These are phyloP conservation scores for Andinoacara biseriatus DNA, from an alignment of 2,113 vertebrate species.

Conservation along the genomic window DNA sequence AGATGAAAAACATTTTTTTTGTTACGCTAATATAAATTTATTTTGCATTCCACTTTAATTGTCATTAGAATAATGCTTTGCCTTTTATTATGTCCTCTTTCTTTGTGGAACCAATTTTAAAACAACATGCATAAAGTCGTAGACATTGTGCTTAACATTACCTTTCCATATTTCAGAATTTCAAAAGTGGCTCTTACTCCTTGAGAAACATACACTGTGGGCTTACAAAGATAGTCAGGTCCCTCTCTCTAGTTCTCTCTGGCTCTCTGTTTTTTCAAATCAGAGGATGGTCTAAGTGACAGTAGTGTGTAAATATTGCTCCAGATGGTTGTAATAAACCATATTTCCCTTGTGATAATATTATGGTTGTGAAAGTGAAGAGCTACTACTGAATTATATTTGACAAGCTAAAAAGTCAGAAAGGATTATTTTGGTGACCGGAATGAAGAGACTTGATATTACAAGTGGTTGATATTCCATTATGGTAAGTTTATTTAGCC, in stretches of 20 bases:
- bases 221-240: not conserved
- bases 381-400: constrained; percentile 19
- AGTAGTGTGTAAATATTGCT: constrained; percentile 14
- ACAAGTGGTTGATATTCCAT: too few relatives aligned
- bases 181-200: not conserved
- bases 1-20: not conserved
- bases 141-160: too few relatives aligned
- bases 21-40: not conserved
- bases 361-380: constrained; percentile 1
- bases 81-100: not conserved
- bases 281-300: not conserved
- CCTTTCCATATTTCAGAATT: not conserved
- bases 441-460: not conserved
- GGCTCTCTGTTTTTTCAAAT: not conserved
- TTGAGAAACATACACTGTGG: not conserved
- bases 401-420: not conserved
- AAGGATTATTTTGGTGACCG: not conserved
- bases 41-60: not conserved
- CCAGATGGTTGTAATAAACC: constrained; percentile 19
- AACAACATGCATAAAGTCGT: not conserved
- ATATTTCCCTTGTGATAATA: constrained; percentile 6
- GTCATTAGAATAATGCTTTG: not conserved
- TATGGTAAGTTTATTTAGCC: not conserved
- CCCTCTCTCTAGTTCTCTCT: not conserved
- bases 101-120: not conserved